A percentile compares a stretch with the other conserved stretches of the same genome.
phyloP scores from a whole-genome alignment of 2,113 vertebrate species.

The Indicator maculatus region DNA sequence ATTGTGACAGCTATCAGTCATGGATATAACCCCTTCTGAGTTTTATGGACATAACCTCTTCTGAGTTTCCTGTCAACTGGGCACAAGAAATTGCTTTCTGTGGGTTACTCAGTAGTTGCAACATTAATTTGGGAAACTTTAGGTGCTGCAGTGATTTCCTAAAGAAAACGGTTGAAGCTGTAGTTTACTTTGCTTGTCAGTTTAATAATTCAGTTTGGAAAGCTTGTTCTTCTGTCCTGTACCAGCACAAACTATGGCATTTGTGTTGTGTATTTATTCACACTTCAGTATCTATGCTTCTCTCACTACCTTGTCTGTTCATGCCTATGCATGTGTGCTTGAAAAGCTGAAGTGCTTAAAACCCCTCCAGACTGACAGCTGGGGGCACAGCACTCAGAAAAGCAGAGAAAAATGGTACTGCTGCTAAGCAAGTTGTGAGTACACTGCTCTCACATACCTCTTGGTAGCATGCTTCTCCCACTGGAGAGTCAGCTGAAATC shows the following conservation, averaged over 20 bases:
- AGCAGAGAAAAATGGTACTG: background rate
- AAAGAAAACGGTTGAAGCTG: background rate
- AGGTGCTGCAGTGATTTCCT: background rate
- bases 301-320: background rate
- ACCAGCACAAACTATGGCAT: background rate
- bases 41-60: background rate
- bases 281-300: background rate
- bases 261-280: background rate
- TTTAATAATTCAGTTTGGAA: background rate
- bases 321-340: background rate
- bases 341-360: background rate
- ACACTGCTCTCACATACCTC: accelerated
- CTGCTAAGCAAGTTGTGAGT: accelerated
- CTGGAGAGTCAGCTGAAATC: background rate
- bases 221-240: background rate
- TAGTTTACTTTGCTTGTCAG: background rate
- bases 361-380: background rate
- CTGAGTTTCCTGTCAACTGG: accelerated
- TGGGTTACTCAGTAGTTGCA: background rate
- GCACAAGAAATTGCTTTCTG: background rate
- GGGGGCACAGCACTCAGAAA: background rate
- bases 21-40: accelerated
- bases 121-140: background rate
- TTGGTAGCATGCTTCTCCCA: background rate
- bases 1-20: background rate